These are phyloP conservation scores for Bellardia pandia DNA, from an alignment of 2,888 invertebrate species.

Conservation along the genomic window DNA sequence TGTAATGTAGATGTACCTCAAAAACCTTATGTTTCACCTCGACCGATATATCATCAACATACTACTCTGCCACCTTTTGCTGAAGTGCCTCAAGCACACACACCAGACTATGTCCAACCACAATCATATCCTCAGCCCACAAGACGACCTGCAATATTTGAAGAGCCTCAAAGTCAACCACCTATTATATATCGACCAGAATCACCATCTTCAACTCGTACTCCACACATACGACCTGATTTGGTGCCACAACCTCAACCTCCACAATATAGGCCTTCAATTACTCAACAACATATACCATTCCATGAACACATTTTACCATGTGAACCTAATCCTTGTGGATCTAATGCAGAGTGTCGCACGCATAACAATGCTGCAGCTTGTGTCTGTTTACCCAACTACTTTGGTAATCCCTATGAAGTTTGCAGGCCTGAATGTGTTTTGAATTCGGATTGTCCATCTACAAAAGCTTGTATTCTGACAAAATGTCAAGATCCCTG, in stretches of 20 bases:
- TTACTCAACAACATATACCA: constrained; percentile 27
- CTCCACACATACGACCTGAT: constrained; percentile 13
- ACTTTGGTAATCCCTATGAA: constrained; percentile 87
- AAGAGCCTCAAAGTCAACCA: neutral
- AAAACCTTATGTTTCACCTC: neutral
- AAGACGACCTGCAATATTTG: neutral
- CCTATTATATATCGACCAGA: constrained; percentile 6
- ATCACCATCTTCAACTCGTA: neutral
- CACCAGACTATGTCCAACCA: neutral
- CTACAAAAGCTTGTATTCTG: constrained; percentile 89
- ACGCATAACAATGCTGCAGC: constrained; percentile 88
- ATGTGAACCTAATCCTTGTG: constrained; percentile 91
- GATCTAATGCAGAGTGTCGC: constrained; percentile 87
- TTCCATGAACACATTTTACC: constrained; percentile 84
- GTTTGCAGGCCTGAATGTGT: constrained; percentile 92
- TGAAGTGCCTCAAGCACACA: neutral
- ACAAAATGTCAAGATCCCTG: constrained; percentile 93
- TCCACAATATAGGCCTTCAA: constrained; percentile 45
- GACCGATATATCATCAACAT: neutral
- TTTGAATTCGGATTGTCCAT: constrained; percentile 91
- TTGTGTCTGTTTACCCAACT: constrained; percentile 89
- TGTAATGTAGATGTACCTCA: constrained; percentile 83
- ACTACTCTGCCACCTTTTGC: neutral
- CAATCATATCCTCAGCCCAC: neutral
- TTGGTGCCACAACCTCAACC: constrained; percentile 33